Percentiles rank a stretch among this genome's conserved stretches.
Conservation (phyloP, 2,797 vertebrate species). For the Gastrophryne carolinensis region DNA sequence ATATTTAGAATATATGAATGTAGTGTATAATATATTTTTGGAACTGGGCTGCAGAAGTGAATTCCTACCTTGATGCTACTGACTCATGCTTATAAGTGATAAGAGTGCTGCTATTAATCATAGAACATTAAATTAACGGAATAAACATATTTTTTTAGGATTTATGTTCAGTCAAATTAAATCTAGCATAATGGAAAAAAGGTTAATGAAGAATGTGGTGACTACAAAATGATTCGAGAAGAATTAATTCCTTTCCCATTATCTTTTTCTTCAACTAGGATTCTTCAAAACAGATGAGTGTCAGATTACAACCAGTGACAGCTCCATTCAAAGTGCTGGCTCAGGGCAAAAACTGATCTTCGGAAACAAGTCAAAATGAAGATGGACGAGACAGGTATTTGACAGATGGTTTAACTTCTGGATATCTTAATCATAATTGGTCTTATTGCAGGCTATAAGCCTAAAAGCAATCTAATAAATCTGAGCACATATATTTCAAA, state of each 20-base stretch:
- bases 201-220: not conserved
- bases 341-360: conserved; percentile 15
- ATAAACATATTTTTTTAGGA: not conserved
- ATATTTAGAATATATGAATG: too few species aligned
- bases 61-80: too few species aligned
- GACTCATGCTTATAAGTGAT: too few species aligned
- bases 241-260: not conserved
- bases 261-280: conserved; percentile 8
- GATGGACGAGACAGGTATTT: conserved; percentile 19
- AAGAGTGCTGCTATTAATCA: too few species aligned
- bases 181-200: not conserved
- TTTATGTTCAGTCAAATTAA: not conserved
- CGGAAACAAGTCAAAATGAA: conserved; percentile 1
- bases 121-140: too few species aligned
- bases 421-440: conserved; percentile 23
- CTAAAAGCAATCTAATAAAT: conserved; percentile 3
- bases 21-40: too few species aligned
- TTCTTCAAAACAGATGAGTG: not conserved
- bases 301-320: conserved; percentile 12
- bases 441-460: not conserved
- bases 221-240: not conserved
- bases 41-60: too few species aligned
- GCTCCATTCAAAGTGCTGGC: conserved; percentile 10
- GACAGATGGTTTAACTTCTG: conserved; percentile 16
- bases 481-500: not conserved